A percentile compares a stretch with the other conserved stretches of the same genome.
Evolutionary conservation across 2,888 invertebrate genomes (phyloP).

Genomic region (Parnassius apollo): DNA sequence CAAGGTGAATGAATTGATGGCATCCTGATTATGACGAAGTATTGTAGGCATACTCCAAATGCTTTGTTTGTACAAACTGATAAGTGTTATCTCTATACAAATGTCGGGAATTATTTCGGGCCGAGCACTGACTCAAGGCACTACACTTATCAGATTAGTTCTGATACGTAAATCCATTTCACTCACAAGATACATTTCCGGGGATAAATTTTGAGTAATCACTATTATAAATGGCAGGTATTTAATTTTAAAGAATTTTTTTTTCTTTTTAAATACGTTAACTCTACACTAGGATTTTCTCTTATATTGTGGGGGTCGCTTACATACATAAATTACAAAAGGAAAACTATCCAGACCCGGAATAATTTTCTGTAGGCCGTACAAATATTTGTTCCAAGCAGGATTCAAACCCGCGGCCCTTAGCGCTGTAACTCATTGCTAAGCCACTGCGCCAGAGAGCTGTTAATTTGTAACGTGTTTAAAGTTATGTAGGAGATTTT

Average conservation of each 20-base stretch:
- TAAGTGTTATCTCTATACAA: conserved; percentile 56
- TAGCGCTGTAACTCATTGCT: too few relatives aligned
- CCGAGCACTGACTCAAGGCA: conserved; percentile 70
- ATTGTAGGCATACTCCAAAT: conserved; percentile 75
- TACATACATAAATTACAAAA: too few relatives aligned
- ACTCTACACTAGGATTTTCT: too few relatives aligned
- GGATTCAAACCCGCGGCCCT: too few relatives aligned
- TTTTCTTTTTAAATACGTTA: background rate
- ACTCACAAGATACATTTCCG: conserved; percentile 30
- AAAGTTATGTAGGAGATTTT: too few relatives aligned
- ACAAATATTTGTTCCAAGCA: too few relatives aligned
- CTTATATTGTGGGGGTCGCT: too few relatives aligned
- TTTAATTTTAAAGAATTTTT: background rate
- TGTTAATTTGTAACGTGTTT: too few relatives aligned
- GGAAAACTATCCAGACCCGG: too few relatives aligned
- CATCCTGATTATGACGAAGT: conserved; percentile 64
- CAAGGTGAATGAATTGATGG: conserved; percentile 43
- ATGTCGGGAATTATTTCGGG: conserved; percentile 69
- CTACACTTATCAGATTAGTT: conserved; percentile 49
- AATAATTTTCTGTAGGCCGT: too few relatives aligned
- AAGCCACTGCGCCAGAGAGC: background rate
- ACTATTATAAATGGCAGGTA: conserved; percentile 5
- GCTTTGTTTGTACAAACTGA: conserved; percentile 61
- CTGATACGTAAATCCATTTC: conserved; percentile 29
- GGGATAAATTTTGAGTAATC: conserved; percentile 28